Evolutionary conservation across 1,140 invertebrate genomes (phyloP).

Genomic region (Cecropterus lyciades): DNA sequence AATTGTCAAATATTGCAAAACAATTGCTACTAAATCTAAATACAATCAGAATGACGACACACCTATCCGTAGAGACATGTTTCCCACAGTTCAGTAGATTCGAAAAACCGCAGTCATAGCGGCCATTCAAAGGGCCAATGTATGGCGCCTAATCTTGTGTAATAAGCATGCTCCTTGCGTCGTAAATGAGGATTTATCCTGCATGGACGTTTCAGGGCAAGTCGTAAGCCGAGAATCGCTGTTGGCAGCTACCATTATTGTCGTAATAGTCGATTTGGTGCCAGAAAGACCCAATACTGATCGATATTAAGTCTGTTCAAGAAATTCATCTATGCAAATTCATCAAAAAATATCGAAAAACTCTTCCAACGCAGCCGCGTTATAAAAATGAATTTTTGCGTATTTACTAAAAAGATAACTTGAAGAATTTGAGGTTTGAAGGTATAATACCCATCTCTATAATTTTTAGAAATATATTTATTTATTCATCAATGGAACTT

Average conservation of each 20-base stretch:
- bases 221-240: slow-evolving; percentile 6
- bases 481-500: too few relatives aligned
- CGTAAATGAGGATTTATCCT: slow-evolving; percentile 46
- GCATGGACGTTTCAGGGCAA: neutral
- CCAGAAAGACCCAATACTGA: neutral
- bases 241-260: neutral
- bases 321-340: too few relatives aligned
- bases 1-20: too few relatives aligned
- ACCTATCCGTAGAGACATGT: neutral
- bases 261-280: neutral
- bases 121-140: slow-evolving; percentile 52
- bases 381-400: too few relatives aligned
- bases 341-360: too few relatives aligned
- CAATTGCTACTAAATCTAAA: too few relatives aligned
- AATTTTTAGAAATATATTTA: too few relatives aligned
- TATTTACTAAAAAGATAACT: too few relatives aligned
- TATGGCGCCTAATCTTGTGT: slow-evolving; percentile 52
- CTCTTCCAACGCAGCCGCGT: too few relatives aligned
- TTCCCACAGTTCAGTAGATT: slow-evolving; percentile 63
- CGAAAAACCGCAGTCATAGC: slow-evolving; percentile 52
- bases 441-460: too few relatives aligned
- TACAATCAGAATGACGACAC: neutral
- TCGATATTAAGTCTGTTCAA: too few relatives aligned
- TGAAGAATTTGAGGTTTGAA: too few relatives aligned
- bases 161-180: slow-evolving; percentile 56